Evolutionary conservation across 1,140 invertebrate species (phyloP).

Genomic region (Acyrthosiphon pisum): DNA sequence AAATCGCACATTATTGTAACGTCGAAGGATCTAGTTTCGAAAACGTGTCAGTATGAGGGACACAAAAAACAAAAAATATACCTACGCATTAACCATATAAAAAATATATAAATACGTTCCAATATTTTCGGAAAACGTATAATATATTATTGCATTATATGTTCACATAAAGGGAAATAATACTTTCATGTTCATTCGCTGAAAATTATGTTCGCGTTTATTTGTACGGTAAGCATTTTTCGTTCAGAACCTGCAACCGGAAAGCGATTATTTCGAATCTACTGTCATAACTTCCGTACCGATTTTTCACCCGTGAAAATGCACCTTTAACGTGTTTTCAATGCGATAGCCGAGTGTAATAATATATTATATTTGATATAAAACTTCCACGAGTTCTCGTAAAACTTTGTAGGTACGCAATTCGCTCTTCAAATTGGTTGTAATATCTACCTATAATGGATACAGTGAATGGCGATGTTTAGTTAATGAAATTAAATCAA

Average conservation of each 20-base stretch:
- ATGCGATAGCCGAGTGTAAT: neutral
- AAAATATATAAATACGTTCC: neutral
- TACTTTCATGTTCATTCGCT: neutral
- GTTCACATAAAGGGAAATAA: slow-evolving; percentile 2
- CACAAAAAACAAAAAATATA: too few relatives aligned
- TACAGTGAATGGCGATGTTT: neutral
- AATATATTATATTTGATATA: neutral
- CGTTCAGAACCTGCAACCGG: neutral
- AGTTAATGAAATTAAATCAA: neutral
- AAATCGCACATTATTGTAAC: neutral
- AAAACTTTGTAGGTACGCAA: neutral
- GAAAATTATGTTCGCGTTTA: neutral
- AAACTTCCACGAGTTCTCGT: neutral
- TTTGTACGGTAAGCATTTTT: slow-evolving; percentile 14
- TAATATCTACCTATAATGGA: neutral
- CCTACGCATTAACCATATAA: neutral
- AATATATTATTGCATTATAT: neutral
- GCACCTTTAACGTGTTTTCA: neutral
- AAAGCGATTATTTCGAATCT: slow-evolving; percentile 22
- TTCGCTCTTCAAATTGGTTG: neutral
- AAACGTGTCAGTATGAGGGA: neutral
- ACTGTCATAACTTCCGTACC: neutral
- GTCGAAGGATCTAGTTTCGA: neutral
- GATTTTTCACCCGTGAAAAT: slow-evolving; percentile 9
- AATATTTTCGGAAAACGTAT: neutral